Percentiles rank a stretch among this genome's conserved stretches.
phyloP scores from a whole-genome alignment of 1,140 invertebrate genomes.

The Macrosteles quadrilineatus region DNA sequence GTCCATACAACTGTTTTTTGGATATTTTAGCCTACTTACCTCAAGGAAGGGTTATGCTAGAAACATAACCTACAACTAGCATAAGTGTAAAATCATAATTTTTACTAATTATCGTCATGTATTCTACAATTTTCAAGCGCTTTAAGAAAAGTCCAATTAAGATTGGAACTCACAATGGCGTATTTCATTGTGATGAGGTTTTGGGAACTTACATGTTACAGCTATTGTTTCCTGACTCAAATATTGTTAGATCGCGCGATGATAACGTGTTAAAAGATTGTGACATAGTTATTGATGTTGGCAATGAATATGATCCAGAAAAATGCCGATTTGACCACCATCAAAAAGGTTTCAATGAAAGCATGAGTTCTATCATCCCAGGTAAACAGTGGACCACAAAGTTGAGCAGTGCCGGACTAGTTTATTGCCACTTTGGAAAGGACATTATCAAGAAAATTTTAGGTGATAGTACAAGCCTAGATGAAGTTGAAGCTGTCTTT shows the following conservation, averaged over 20 bases:
- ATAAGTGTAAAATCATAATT: too few species aligned
- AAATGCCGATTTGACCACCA: slow-evolving; percentile 92
- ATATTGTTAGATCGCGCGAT: slow-evolving; percentile 77
- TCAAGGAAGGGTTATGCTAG: too few species aligned
- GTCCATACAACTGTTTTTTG: too few species aligned
- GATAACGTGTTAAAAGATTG: slow-evolving; percentile 71
- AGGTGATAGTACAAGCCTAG: slow-evolving; percentile 52
- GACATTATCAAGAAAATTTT: slow-evolving; percentile 66
- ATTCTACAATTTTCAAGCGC: neutral
- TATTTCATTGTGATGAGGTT: slow-evolving; percentile 96
- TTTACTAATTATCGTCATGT: too few species aligned
- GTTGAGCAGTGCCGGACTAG: slow-evolving; percentile 92
- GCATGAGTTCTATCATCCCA: slow-evolving; percentile 59
- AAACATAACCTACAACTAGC: too few species aligned
- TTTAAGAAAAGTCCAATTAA: slow-evolving; percentile 40
- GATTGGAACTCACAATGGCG: slow-evolving; percentile 79
- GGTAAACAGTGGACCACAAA: slow-evolving; percentile 62
- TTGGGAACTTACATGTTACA: slow-evolving; percentile 92
- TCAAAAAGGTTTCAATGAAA: slow-evolving; percentile 74
- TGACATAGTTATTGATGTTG: slow-evolving; percentile 97
- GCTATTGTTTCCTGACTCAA: slow-evolving; percentile 76
- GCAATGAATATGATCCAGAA: slow-evolving; percentile 79
- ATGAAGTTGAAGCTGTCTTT: slow-evolving; percentile 49
- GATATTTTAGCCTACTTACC: too few species aligned
- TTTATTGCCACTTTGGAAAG: slow-evolving; percentile 91